Evolutionary conservation across 2,797 vertebrate genomes (phyloP).

Genomic region (Pseudochirops cupreus): DNA sequence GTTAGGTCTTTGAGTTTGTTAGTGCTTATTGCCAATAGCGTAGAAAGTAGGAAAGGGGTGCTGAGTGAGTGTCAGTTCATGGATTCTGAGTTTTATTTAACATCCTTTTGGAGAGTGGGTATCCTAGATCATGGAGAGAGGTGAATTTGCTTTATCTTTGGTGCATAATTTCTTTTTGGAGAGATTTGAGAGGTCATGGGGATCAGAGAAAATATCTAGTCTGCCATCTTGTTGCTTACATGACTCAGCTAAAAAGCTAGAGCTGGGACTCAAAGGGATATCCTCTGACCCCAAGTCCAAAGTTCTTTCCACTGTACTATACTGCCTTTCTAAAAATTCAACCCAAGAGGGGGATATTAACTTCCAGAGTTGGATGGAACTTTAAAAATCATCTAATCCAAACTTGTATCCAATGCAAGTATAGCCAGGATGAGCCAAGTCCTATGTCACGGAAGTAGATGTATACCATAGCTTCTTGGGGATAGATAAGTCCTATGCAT

Average conservation of each 20-base stretch:
- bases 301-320: not conserved
- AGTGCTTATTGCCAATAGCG: not conserved
- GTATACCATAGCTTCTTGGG: not conserved
- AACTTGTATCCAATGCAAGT: not conserved
- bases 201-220: not conserved
- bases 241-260: not conserved
- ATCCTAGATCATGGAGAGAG: not conserved
- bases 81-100: not conserved
- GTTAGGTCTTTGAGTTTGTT: not conserved
- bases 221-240: not conserved
- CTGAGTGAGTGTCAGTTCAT: not conserved
- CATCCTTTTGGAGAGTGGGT: not conserved
- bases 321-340: not conserved
- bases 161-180: not conserved
- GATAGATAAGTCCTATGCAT: not conserved
- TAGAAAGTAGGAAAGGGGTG: not conserved
- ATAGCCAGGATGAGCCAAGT: not conserved
- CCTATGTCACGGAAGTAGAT: not conserved
- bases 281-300: not conserved
- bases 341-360: not conserved
- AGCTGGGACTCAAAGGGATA: not conserved
- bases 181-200: not conserved
- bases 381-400: not conserved
- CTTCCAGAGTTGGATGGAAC: not conserved
- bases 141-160: not conserved